phyloP scores from a whole-genome alignment of 2,113 vertebrate species.

The Thryonomys swinderianus region DNA sequence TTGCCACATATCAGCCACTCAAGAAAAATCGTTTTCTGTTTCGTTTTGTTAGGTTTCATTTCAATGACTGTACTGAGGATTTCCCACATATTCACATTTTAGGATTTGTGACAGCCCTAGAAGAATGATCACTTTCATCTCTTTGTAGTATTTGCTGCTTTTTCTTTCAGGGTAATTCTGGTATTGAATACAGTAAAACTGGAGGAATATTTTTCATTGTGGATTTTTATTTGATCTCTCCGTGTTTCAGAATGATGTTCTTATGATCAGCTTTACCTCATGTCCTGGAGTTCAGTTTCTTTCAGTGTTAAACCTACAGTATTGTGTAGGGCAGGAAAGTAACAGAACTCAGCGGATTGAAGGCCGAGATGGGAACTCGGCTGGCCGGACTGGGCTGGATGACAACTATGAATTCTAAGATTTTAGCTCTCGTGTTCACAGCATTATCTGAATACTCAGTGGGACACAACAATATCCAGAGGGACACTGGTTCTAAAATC shows the following conservation, averaged over 20 bases:
- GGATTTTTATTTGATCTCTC: constrained; percentile 35
- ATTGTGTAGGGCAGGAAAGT: neutral
- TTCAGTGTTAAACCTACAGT: constrained; percentile 27
- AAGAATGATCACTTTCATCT: constrained; percentile 47
- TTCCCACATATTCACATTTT: constrained; percentile 37
- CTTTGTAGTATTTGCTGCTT: constrained; percentile 17
- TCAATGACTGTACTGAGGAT: constrained; percentile 38
- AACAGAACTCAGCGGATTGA: neutral
- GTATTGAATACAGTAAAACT: neutral
- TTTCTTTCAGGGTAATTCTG: constrained; percentile 55
- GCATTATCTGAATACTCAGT: neutral
- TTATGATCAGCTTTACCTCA: constrained; percentile 20
- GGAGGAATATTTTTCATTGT: neutral
- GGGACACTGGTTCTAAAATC: neutral
- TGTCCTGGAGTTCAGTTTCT: constrained; percentile 6
- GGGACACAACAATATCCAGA: neutral
- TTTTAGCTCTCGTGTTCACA: neutral
- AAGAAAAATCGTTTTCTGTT: neutral
- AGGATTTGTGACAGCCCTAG: neutral
- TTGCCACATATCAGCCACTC: constrained; percentile 12
- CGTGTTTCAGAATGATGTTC: neutral
- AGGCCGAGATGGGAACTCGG: neutral
- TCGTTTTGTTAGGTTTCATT: neutral
- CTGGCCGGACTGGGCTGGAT: neutral
- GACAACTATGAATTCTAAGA: neutral